A percentile compares a stretch with the other conserved stretches of the same genome.
These are phyloP conservation scores for Nannospalax galili DNA, from an alignment of 2,113 vertebrate genomes.

Conservation along the genomic window DNA sequence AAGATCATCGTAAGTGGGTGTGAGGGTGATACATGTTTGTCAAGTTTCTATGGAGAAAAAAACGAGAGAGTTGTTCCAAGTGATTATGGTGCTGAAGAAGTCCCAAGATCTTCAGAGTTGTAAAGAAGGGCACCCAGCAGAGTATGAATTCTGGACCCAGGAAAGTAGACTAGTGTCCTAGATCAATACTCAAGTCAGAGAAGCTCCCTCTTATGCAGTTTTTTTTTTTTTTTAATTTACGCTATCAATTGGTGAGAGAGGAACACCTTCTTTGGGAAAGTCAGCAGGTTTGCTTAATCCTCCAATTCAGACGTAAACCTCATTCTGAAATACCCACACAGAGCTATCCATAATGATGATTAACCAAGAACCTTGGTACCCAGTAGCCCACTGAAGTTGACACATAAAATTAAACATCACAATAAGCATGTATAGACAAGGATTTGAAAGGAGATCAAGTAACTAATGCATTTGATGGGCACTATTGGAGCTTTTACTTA, in stretches of 20 bases:
- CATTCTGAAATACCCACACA: not conserved
- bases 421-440: not conserved
- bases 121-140: not conserved
- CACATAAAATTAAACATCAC: not conserved
- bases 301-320: not conserved
- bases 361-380: not conserved
- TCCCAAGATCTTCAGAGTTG: not conserved
- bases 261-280: not conserved
- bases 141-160: not conserved
- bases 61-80: not conserved
- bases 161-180: not conserved
- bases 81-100: not conserved
- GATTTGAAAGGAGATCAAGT: not conserved
- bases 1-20: not conserved
- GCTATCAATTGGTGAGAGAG: not conserved
- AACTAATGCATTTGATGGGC: not conserved
- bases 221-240: slow-evolving; percentile 18
- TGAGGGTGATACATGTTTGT: not conserved
- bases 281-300: not conserved
- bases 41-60: not conserved
- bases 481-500: not conserved
- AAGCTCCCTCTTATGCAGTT: not conserved
- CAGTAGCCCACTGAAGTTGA: not conserved
- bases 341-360: not conserved
- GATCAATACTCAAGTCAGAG: not conserved